These are phyloP conservation scores for Peromyscus californicus DNA, from an alignment of 2,113 vertebrate genomes.

Conservation along the genomic window DNA sequence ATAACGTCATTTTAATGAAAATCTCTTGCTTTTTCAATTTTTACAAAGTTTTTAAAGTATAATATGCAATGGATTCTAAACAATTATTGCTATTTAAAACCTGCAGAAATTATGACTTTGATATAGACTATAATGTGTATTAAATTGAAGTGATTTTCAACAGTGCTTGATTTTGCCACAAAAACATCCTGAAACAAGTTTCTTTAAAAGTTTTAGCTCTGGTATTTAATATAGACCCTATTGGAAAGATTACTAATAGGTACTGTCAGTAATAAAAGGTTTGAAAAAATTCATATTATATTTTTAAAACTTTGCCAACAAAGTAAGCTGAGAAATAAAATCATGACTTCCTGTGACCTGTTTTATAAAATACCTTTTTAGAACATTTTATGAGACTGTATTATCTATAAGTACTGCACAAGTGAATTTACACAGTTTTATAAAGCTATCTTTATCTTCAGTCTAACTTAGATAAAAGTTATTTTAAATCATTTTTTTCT, in stretches of 20 bases:
- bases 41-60: too few relatives aligned
- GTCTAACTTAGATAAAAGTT: background rate
- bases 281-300: slow-evolving; percentile 38
- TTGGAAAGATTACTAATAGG: background rate
- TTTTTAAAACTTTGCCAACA: slow-evolving; percentile 30
- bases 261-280: background rate
- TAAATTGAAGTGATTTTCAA: background rate
- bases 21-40: too few relatives aligned
- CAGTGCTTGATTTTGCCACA: background rate
- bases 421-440: slow-evolving; percentile 37
- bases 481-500: slow-evolving; percentile 14
- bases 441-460: slow-evolving; percentile 39
- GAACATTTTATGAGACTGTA: background rate
- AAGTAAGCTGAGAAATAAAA: slow-evolving; percentile 32
- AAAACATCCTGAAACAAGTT: slow-evolving; percentile 25
- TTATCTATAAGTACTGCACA: background rate
- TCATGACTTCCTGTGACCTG: background rate
- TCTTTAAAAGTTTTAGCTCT: slow-evolving; percentile 51
- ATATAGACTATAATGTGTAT: slow-evolving; percentile 10
- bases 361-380: background rate
- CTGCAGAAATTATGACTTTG: background rate
- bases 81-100: slow-evolving; percentile 23
- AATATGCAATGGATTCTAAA: background rate
- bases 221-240: background rate
- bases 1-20: background rate